Evolutionary conservation across 1,140 invertebrate genomes (phyloP).

Genomic region (Drosophila melanica): DNA sequence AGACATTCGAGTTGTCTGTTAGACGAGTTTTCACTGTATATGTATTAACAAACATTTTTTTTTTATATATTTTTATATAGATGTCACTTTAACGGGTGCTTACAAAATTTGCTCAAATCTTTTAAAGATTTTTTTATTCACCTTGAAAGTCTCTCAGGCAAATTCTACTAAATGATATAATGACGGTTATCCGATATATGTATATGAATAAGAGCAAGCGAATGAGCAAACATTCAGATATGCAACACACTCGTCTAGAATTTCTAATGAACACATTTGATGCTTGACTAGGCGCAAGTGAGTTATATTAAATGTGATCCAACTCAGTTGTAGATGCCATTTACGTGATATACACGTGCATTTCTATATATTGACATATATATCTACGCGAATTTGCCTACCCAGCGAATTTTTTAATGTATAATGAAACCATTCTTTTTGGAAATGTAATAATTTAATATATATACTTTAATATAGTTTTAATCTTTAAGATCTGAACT

Average conservation of each 20-base stretch:
- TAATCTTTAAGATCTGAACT: no score
- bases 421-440: no score
- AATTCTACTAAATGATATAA: conserved; percentile 36
- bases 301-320: background rate
- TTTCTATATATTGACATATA: background rate
- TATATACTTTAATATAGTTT: no score
- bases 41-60: background rate
- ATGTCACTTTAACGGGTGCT: background rate
- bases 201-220: background rate
- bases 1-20: no score
- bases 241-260: conserved; percentile 13
- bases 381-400: background rate
- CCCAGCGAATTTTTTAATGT: background rate
- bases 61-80: background rate
- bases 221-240: background rate
- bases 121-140: background rate
- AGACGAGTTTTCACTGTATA: no score
- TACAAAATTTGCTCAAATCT: conserved; percentile 1
- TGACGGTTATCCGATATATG: conserved; percentile 33
- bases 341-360: background rate
- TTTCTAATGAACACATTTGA: conserved; percentile 9
- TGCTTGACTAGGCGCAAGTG: conserved; percentile 13
- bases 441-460: no score
- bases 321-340: background rate
- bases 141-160: conserved; percentile 32